phyloP scores from a whole-genome alignment of 2,113 vertebrate species.

The Menidia beryllina region DNA sequence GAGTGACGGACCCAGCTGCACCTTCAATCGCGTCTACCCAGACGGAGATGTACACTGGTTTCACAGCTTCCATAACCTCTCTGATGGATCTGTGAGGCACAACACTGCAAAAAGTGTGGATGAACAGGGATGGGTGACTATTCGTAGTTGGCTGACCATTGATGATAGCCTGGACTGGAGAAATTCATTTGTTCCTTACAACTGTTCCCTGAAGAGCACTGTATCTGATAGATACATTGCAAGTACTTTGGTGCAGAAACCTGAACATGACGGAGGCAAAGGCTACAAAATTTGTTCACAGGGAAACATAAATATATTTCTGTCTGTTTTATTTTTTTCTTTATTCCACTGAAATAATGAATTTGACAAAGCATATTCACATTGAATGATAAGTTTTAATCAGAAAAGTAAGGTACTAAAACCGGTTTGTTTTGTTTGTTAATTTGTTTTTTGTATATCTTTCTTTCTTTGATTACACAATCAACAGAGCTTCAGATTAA shows the following conservation, averaged over 20 bases:
- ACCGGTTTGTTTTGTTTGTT: background rate
- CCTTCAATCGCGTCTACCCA: slow-evolving; percentile 58
- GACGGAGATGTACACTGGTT: slow-evolving; percentile 72
- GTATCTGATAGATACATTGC: slow-evolving; percentile 43
- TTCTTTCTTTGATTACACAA: background rate
- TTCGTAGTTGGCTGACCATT: slow-evolving; percentile 51
- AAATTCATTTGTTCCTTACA: slow-evolving; percentile 13
- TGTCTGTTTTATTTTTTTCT: slow-evolving; percentile 21
- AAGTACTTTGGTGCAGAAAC: slow-evolving; percentile 17
- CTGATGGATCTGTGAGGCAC: background rate
- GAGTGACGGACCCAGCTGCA: slow-evolving; percentile 12
- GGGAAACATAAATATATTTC: background rate
- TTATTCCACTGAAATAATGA: slow-evolving; percentile 14
- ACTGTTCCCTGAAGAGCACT: slow-evolving; percentile 58
- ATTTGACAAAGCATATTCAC: background rate
- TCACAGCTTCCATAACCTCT: slow-evolving; percentile 17
- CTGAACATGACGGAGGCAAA: background rate
- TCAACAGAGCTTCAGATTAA: background rate
- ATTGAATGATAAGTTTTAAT: slow-evolving; percentile 3
- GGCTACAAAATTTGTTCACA: background rate
- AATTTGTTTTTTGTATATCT: background rate
- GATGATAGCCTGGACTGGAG: background rate
- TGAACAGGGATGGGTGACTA: slow-evolving; percentile 36
- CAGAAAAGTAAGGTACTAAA: slow-evolving; percentile 31
- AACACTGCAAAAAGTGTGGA: slow-evolving; percentile 24